Base-by-base conservation (phyloP, 2,888 invertebrate species). In the Saturnia japonica region DNA sequence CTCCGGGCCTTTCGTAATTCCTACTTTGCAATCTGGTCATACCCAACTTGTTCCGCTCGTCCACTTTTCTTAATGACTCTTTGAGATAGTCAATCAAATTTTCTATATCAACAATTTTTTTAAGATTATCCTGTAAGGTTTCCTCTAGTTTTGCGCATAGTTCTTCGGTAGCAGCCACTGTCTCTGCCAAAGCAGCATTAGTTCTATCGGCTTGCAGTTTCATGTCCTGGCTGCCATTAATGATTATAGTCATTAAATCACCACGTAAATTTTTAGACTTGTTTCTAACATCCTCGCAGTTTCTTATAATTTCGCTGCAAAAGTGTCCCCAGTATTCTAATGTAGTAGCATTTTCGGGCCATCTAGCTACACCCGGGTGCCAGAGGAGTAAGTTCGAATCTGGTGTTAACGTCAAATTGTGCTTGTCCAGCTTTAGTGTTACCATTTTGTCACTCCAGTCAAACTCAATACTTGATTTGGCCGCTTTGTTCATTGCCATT, bases 381-480 rank as follows among this genome's bases (percentile, higher is more conserved):
- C 96, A 96, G 82, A 97, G 88, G 71, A 97, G 94, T 68, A 95
- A 94, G 72, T 91, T 95, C 0, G 96, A 97, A 70, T 94, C 89
- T 60, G 96, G 96, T 43, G 95, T 95, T 54, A 98, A 89, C 0
- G 94, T 94, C 11, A 95, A 91, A 83, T 96, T 97, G 1, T 90
- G 84, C 0, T 95, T 94, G 77, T 98, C 98, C 19, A 97, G 93
- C 76, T 96, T 95, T 78, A 97, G 95, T 0, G 97, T 94, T 66
- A 96, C 95, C 81, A 95, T 95, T 89, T 99, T 99, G 85, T 98
- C 97, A 77, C 97, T 97, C 98, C 98, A 98, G 85, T 98, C 98
- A 77, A 95, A 95, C 89, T 99, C 98, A 72, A 98, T 90, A 34
- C 96, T 95, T 62, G 96, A 94, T 84, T 98, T 98, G 0, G 96